Evolutionary conservation across 2,888 invertebrate genomes (phyloP).

Genomic region (Athalia rosae): DNA sequence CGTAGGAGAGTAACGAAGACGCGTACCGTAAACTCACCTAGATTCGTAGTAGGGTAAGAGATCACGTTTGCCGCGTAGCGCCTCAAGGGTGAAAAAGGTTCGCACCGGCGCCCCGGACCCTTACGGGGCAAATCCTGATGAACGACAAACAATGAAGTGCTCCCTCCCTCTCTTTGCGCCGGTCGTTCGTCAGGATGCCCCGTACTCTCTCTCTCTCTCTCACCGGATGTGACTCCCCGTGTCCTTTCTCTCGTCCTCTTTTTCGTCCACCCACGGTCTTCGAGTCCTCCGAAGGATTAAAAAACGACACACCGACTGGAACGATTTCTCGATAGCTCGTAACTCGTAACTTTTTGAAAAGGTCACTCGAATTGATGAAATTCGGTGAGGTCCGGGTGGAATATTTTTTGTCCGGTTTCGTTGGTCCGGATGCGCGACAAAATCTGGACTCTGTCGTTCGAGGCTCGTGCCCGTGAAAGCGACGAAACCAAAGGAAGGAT

Average conservation of each 20-base stretch:
- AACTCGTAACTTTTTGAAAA: too few relatives aligned
- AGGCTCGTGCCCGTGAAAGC: neutral
- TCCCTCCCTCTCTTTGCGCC: constrained; percentile 1
- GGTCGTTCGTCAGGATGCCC: constrained; percentile 22
- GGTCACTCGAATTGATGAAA: too few relatives aligned
- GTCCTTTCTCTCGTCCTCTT: neutral
- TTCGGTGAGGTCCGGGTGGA: neutral
- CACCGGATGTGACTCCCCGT: constrained; percentile 10
- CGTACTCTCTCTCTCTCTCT: too few relatives aligned
- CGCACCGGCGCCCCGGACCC: neutral
- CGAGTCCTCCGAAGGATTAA: too few relatives aligned
- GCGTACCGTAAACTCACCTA: too few relatives aligned
- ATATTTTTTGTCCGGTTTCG: too few relatives aligned
- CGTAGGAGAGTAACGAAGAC: neutral
- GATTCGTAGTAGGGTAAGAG: too few relatives aligned
- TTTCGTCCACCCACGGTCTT: too few relatives aligned
- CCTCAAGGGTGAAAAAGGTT: neutral
- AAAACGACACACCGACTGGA: too few relatives aligned
- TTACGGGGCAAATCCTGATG: constrained; percentile 38
- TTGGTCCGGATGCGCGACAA: neutral
- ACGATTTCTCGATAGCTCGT: too few relatives aligned
- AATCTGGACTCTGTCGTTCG: neutral
- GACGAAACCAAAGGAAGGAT: constrained; percentile 1
- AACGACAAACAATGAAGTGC: constrained; percentile 40
- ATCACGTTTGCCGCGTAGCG: neutral